These are phyloP conservation scores for Arothron firmamentum DNA, from an alignment of 2,113 vertebrate genomes.

Conservation along the genomic window DNA sequence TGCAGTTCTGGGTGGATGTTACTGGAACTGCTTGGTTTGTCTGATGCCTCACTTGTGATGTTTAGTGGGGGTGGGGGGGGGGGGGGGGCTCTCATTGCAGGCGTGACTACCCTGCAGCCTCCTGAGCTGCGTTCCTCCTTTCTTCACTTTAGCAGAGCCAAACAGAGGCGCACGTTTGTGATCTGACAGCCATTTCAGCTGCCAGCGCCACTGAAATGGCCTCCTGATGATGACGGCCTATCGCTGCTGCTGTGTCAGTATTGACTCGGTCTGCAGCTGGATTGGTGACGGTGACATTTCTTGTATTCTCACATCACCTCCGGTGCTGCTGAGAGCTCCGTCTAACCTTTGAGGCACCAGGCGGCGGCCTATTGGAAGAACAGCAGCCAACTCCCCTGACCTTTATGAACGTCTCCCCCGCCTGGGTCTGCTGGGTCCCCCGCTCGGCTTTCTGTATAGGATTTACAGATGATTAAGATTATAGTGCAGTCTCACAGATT, in stretches of 20 bases:
- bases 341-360: constrained; percentile 63
- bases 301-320: constrained; percentile 49
- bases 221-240: constrained; percentile 31
- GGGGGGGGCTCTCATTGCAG: constrained; percentile 19
- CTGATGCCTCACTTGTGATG: constrained; percentile 15
- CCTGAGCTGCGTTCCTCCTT: too few relatives aligned
- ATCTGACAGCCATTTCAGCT: neutral
- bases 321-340: constrained; percentile 36
- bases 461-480: neutral
- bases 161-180: neutral
- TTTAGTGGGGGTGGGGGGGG: constrained; percentile 11
- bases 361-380: constrained; percentile 27
- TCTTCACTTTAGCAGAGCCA: too few relatives aligned
- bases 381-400: constrained; percentile 18
- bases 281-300: constrained; percentile 57
- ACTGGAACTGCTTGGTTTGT: constrained; percentile 35
- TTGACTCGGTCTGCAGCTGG: constrained; percentile 49
- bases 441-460: constrained; percentile 6
- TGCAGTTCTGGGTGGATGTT: constrained; percentile 19
- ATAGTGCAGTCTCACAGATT: too few relatives aligned
- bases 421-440: neutral
- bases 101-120: constrained; percentile 13
- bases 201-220: constrained; percentile 3
- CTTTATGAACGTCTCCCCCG: too few relatives aligned
- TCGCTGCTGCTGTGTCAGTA: constrained; percentile 39